Conservation (phyloP, 1,140 invertebrate species). For the Popillia japonica region DNA sequence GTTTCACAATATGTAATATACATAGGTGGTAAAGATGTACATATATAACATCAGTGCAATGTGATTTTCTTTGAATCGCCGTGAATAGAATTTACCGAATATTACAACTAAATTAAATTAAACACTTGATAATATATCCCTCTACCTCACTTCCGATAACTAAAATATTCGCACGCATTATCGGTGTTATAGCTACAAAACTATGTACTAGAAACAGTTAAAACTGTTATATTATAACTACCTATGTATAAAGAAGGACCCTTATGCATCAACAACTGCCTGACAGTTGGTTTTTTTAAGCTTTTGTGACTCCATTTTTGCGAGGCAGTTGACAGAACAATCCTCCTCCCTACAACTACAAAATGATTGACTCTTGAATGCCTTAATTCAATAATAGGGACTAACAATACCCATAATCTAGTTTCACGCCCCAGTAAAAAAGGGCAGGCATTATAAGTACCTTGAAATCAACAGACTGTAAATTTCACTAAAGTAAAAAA, state of each 20-base stretch:
- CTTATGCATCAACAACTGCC: not conserved
- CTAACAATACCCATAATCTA: conserved; percentile 55
- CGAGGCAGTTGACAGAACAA: conserved; percentile 39
- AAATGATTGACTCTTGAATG: conserved; percentile 55
- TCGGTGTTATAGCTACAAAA: too few relatives aligned
- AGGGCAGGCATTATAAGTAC: conserved; percentile 41
- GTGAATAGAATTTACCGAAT: too few relatives aligned
- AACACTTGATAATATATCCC: too few relatives aligned
- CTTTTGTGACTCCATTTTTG: conserved; percentile 38
- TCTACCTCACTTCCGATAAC: too few relatives aligned
- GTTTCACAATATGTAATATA: too few relatives aligned
- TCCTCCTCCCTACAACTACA: conserved; percentile 48
- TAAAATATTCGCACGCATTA: too few relatives aligned
- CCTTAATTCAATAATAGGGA: conserved; percentile 55
- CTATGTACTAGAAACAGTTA: not conserved
- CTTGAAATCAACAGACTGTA: conserved; percentile 49
- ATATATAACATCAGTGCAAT: too few relatives aligned
- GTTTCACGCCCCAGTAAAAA: conserved; percentile 56
- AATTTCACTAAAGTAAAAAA: conserved; percentile 46
- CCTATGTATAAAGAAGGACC: not conserved
- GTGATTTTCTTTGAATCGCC: too few relatives aligned
- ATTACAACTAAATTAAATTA: too few relatives aligned
- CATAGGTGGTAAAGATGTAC: too few relatives aligned
- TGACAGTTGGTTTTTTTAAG: conserved; percentile 29
- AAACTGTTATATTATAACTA: too few relatives aligned